Percentiles rank a stretch among this genome's conserved stretches.
Evolutionary conservation across 2,797 vertebrate species (phyloP).

Genomic region (Pseudomugil tenellus): DNA sequence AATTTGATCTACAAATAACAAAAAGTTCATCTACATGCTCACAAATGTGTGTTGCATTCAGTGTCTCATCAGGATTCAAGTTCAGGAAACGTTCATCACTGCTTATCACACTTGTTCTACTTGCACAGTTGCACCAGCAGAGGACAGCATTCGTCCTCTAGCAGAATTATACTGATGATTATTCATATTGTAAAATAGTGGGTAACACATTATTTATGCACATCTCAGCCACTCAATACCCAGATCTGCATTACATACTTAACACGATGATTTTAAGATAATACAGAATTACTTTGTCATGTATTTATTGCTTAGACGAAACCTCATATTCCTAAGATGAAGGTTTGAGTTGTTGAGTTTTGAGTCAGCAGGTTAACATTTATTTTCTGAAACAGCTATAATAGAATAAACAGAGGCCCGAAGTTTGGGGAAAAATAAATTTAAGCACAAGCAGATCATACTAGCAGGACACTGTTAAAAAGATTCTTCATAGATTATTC

Average conservation of each 20-base stretch:
- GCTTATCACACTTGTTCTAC: neutral
- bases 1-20: no score
- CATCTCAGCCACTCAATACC: neutral
- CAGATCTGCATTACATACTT: neutral
- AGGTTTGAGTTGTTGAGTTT: neutral
- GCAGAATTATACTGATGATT: neutral
- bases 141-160: constrained; percentile 5
- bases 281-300: neutral
- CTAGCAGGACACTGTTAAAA: no score
- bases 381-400: neutral
- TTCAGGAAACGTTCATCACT: neutral
- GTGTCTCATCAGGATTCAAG: neutral
- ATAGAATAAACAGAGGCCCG: neutral
- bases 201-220: neutral
- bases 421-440: neutral
- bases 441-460: neutral
- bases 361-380: neutral
- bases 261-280: neutral
- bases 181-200: neutral
- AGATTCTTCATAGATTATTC: no score
- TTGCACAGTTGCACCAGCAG: constrained; percentile 25
- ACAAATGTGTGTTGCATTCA: neutral
- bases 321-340: no score
- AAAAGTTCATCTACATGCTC: no score
- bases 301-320: neutral